Conservation (phyloP, 2,113 vertebrate genomes). For the Megaceryle torquata region DNA sequence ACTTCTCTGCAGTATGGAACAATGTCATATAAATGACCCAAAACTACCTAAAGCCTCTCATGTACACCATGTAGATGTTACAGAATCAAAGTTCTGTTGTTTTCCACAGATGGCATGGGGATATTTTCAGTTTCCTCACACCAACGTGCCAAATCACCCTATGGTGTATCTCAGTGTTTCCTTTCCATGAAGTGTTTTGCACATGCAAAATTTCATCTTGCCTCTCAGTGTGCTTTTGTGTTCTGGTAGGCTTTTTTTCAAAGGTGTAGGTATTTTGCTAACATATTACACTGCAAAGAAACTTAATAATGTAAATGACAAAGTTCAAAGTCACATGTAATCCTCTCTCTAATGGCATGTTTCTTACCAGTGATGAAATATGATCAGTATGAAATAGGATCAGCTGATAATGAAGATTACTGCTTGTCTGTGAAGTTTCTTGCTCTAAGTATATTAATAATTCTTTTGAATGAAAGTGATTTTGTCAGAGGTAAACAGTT, state of each 20-base stretch:
- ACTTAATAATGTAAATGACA: slow-evolving; percentile 29
- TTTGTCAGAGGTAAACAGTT: not conserved
- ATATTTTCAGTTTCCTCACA: slow-evolving; percentile 4
- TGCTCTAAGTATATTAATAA: not conserved
- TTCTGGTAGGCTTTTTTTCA: slow-evolving; percentile 37
- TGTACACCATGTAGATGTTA: not conserved
- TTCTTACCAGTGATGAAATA: not conserved
- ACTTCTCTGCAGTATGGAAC: not conserved
- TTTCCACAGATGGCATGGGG: not conserved
- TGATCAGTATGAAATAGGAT: not conserved
- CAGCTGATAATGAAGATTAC: not conserved
- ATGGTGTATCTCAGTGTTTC: not conserved
- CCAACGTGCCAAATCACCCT: not conserved
- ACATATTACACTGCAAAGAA: slow-evolving; percentile 3
- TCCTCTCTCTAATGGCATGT: slow-evolving; percentile 35
- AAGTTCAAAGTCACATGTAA: slow-evolving; percentile 31
- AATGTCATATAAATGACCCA: not conserved
- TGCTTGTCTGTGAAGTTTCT: not conserved
- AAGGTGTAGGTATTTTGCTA: not conserved
- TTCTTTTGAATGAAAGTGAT: not conserved
- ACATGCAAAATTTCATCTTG: slow-evolving; percentile 45
- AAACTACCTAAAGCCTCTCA: not conserved
- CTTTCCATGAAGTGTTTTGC: slow-evolving; percentile 22
- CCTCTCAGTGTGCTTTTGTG: not conserved
- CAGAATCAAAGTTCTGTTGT: not conserved